These are phyloP conservation scores for Merodon equestris DNA, from an alignment of 2,888 invertebrate species.

Conservation along the genomic window DNA sequence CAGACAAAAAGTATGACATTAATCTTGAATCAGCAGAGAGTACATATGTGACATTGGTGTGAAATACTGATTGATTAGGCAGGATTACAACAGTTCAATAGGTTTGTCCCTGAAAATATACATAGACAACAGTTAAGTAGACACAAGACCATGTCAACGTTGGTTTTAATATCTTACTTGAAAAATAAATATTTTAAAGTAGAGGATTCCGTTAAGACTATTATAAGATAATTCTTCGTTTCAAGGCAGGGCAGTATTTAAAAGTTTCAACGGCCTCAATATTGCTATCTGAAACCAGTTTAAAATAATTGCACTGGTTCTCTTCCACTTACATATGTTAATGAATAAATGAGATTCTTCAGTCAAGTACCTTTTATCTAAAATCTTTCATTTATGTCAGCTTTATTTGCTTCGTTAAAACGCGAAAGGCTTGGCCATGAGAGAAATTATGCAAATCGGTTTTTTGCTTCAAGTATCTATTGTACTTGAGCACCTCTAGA, in stretches of 20 bases:
- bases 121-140: slow-evolving; percentile 17
- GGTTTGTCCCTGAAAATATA: neutral
- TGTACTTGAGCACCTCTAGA: slow-evolving; percentile 16
- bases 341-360: slow-evolving; percentile 30
- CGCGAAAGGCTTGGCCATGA: slow-evolving; percentile 18
- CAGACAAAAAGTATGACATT: slow-evolving; percentile 49
- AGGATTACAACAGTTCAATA: slow-evolving; percentile 13
- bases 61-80: slow-evolving; percentile 20
- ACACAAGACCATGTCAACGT: slow-evolving; percentile 50
- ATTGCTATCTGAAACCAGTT: too few species aligned
- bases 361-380: slow-evolving; percentile 44
- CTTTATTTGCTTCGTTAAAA: slow-evolving; percentile 6
- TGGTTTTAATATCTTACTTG: slow-evolving; percentile 58
- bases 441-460: slow-evolving; percentile 40
- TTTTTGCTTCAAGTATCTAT: slow-evolving; percentile 23
- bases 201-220: too few species aligned
- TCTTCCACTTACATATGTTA: too few species aligned
- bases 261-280: too few species aligned
- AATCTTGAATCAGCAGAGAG: slow-evolving; percentile 38
- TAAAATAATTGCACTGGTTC: too few species aligned
- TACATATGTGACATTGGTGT: slow-evolving; percentile 28
- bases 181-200: too few species aligned
- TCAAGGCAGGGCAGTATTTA: too few species aligned
- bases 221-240: too few species aligned
- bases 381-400: neutral